Conservation (phyloP, 2,113 vertebrate genomes). For the Ailuropoda melanoleuca region DNA sequence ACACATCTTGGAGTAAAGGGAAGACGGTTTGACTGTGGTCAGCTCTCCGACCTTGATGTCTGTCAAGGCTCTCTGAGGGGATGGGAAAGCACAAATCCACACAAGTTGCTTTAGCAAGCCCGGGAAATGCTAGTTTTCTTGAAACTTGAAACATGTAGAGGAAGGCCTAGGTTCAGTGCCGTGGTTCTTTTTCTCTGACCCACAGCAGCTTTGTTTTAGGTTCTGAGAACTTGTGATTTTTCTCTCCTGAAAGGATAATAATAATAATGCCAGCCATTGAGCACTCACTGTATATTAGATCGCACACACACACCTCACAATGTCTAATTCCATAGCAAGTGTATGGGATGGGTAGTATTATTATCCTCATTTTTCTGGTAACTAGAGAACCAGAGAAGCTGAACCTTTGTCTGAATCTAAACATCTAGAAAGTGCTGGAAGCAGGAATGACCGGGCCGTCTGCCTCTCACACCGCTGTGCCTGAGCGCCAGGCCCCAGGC, state of each 20-base stretch:
- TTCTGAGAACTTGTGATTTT: neutral
- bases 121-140: neutral
- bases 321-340: neutral
- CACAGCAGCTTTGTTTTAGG: neutral
- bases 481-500: rapidly evolving
- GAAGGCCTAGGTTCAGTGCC: neutral
- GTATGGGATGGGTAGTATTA: neutral
- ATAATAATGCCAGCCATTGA: neutral
- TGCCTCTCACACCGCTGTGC: neutral
- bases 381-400: neutral
- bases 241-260: neutral
- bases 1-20: neutral
- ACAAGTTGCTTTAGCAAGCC: rapidly evolving
- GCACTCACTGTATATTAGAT: neutral
- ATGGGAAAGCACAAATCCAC: no score
- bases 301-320: neutral
- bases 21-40: neutral
- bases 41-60: neutral
- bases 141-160: neutral
- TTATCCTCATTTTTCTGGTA: neutral
- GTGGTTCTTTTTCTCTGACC: neutral
- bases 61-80: neutral
- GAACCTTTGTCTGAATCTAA: neutral
- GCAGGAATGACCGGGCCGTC: neutral
- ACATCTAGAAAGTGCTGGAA: neutral